Conservation (phyloP, 2,113 vertebrate genomes). For the Tupaia tana region DNA sequence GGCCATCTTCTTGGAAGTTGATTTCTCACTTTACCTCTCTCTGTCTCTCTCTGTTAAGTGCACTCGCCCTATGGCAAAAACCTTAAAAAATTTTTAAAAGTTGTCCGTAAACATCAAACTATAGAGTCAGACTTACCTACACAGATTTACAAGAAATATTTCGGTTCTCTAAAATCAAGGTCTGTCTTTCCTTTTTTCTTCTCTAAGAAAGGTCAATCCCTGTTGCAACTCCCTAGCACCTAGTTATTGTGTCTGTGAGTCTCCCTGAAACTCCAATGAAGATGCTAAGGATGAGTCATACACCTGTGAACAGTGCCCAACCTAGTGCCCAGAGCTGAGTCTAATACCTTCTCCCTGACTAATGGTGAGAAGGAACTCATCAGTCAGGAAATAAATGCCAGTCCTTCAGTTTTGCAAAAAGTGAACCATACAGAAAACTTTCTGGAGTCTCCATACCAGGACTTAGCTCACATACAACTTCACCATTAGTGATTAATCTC, state of each 20-base stretch:
- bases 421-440: neutral
- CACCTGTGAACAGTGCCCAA: neutral
- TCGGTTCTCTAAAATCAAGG: neutral
- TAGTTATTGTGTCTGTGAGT: neutral
- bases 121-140: neutral
- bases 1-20: no score
- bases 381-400: neutral
- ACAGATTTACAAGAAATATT: neutral
- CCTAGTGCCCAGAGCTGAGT: neutral
- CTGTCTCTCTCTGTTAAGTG: no score
- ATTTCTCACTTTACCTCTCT: no score
- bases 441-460: neutral
- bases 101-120: neutral
- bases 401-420: neutral
- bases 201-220: neutral
- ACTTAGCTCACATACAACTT: neutral
- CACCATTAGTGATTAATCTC: neutral
- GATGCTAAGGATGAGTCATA: neutral
- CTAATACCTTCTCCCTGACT: neutral
- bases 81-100: neutral
- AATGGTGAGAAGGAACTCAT: neutral
- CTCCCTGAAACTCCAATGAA: neutral
- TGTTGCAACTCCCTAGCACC: neutral
- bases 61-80: no score
- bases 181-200: neutral